Evolutionary conservation across 2,113 vertebrate species (phyloP).

Genomic region (Riparia riparia): DNA sequence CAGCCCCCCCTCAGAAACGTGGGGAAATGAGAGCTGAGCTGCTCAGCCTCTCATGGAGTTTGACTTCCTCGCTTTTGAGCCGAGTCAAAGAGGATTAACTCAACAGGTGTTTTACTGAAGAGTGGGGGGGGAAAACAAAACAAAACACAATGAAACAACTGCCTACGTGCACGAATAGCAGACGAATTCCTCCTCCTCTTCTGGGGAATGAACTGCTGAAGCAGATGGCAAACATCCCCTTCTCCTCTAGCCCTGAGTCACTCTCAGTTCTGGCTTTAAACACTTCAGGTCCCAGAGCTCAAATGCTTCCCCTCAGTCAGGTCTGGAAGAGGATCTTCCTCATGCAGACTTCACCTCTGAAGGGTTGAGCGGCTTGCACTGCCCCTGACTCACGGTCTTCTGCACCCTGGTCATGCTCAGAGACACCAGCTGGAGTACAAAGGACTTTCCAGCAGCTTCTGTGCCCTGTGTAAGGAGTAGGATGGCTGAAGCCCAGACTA

Average conservation of each 20-base stretch:
- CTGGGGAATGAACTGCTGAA: background rate
- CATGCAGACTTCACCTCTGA: background rate
- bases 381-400: background rate
- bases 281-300: background rate
- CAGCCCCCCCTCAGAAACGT: background rate
- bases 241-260: background rate
- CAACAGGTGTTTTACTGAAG: conserved; percentile 34
- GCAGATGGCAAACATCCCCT: background rate
- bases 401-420: background rate
- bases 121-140: conserved; percentile 25
- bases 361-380: background rate
- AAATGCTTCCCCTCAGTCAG: background rate
- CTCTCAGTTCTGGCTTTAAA: background rate
- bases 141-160: conserved; percentile 37
- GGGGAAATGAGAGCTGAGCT: background rate
- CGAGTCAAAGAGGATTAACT: conserved; percentile 37
- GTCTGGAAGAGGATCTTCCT: background rate
- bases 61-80: conserved; percentile 23
- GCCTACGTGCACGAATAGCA: background rate
- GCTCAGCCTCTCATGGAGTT: background rate
- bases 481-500: background rate
- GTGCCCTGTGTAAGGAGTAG: background rate
- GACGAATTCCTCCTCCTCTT: background rate
- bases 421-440: background rate
- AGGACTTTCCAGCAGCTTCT: background rate